These are phyloP conservation scores for Rhamnusium bicolor DNA, from an alignment of 2,888 invertebrate species.

Conservation along the genomic window DNA sequence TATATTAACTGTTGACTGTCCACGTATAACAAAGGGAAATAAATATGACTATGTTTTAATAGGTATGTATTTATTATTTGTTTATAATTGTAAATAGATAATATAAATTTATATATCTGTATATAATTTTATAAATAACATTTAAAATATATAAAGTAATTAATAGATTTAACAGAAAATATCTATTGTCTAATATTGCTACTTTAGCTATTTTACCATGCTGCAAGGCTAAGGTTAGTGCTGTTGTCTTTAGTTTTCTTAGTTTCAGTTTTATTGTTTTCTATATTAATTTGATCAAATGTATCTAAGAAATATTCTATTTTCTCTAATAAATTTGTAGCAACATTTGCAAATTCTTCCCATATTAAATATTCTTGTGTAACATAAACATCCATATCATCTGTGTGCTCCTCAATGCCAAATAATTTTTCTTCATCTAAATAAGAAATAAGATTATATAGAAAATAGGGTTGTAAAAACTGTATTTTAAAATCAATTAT, in stretches of 20 bases:
- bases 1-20: too few species aligned
- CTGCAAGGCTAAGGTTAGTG: slow-evolving; percentile 68
- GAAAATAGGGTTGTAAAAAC: neutral
- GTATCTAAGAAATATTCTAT: slow-evolving; percentile 72
- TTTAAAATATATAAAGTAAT: slow-evolving; percentile 34
- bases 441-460: slow-evolving; percentile 41
- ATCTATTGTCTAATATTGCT: slow-evolving; percentile 14
- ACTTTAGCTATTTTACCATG: slow-evolving; percentile 62
- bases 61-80: neutral
- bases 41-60: neutral
- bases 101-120: slow-evolving; percentile 16
- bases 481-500: too few species aligned
- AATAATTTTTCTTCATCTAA: slow-evolving; percentile 76
- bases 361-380: slow-evolving; percentile 73
- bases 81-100: slow-evolving; percentile 10
- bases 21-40: too few species aligned
- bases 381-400: slow-evolving; percentile 65
- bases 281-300: slow-evolving; percentile 64
- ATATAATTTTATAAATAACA: slow-evolving; percentile 11
- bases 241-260: slow-evolving; percentile 61
- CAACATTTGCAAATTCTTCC: slow-evolving; percentile 85
- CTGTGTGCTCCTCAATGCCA: slow-evolving; percentile 69
- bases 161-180: slow-evolving; percentile 32
- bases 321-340: slow-evolving; percentile 81
- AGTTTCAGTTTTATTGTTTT: slow-evolving; percentile 46